These are phyloP conservation scores for Colinus virginianus DNA, from an alignment of 2,113 vertebrate species.

Conservation along the genomic window DNA sequence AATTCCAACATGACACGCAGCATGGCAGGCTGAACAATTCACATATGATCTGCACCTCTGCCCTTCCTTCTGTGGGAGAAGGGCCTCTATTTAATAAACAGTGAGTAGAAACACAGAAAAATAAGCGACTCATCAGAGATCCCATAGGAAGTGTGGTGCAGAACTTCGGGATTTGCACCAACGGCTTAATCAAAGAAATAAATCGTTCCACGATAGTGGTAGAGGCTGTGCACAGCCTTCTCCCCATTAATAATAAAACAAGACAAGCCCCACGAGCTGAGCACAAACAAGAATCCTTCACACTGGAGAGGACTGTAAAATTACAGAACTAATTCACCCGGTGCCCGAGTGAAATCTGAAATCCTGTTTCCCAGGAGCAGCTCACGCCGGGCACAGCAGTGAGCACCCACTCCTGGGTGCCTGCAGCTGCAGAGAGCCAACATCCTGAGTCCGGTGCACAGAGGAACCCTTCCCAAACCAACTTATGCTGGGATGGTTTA, in stretches of 20 bases:
- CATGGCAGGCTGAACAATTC: background rate
- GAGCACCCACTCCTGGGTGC: background rate
- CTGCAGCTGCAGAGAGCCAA: background rate
- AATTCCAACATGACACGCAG: background rate
- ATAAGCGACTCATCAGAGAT: background rate
- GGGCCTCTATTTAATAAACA: background rate
- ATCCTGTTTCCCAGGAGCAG: background rate
- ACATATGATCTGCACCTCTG: background rate
- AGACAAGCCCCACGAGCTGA: background rate
- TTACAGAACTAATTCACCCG: background rate
- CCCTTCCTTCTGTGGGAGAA: background rate
- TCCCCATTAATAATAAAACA: background rate
- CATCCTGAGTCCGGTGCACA: background rate
- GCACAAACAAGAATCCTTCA: background rate
- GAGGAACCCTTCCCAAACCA: background rate
- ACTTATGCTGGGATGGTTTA: rapidly evolving
- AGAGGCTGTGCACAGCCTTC: background rate
- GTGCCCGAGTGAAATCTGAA: background rate
- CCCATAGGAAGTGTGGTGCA: background rate
- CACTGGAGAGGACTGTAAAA: background rate
- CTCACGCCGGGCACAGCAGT: background rate
- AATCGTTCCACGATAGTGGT: background rate
- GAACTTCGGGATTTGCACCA: background rate
- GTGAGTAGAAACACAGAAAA: background rate
- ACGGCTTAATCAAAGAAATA: background rate